Base-by-base conservation (phyloP, 23 tunicate genomes). In the Trididemnum nubilum region DNA sequence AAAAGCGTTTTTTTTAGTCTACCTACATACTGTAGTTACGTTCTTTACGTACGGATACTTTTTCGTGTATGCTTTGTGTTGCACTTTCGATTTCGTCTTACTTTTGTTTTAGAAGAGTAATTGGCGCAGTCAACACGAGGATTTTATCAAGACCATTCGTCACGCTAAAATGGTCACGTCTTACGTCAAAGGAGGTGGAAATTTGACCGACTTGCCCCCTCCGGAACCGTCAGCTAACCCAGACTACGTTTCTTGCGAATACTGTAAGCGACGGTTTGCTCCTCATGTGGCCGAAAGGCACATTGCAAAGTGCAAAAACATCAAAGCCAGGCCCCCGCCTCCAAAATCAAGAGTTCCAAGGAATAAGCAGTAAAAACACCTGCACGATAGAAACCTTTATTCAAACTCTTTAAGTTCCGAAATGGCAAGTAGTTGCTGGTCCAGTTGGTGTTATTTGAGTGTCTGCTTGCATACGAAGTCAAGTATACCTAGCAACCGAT, bases 241-340 rank as follows among this genome's bases (percentile, higher is more conserved):
- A 22, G 89, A 93, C 69, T 93, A 93, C 72, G 82, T 93, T 1
- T 78, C 86, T 23, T 93, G 98, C 64, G 67, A 87, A 60, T 88
- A 87, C 80, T 93, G 98, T 80, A 77, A 93, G 77, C 54, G 98
- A 37, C 78, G 83, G 28, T 93, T 93, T 69, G 92, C 92, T 35
- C 98, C 98, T 1, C 30, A 80, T 27, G 98, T 87, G 29, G 98
- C 98, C 22, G 93, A 87, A 67, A 80, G 98, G 31, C 98, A 93
- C 39, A 93, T 93, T 58, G 93, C 98, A 30, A 65, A 78, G 38
- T 93, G 98, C 86, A 93, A 93, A 75, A 94, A 93, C 78, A 88
- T 84, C 36, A 87, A 84, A 58, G 40, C 93, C 19, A 35, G 98
- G 28, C 88, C 97, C 15, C 79, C 83, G 37, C 97, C 89, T 21